Conservation (phyloP, 2,113 vertebrate genomes). For the Willisornis vidua region DNA sequence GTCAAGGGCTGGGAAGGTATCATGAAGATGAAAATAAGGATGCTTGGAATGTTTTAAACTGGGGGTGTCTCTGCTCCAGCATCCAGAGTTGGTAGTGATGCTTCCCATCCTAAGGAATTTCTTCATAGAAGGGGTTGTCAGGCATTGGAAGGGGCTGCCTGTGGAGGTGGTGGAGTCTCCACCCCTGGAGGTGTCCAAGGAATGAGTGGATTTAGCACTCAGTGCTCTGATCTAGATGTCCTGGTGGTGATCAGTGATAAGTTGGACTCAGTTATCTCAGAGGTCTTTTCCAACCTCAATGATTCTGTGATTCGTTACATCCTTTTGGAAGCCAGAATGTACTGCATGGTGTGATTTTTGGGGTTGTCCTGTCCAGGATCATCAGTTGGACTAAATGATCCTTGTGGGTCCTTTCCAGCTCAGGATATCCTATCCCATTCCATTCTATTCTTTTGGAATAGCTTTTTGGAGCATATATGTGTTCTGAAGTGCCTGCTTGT, state of each 20-base stretch:
- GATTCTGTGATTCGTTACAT: not conserved
- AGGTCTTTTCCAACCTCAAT: not conserved
- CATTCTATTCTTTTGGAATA: not conserved
- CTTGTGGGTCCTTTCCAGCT: too few relatives aligned
- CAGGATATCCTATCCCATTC: not conserved
- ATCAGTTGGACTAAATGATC: not conserved
- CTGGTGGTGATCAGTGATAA: not conserved
- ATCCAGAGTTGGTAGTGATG: not conserved
- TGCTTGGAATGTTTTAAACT: not conserved
- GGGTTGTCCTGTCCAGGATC: not conserved
- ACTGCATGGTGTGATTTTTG: not conserved
- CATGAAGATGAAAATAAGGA: not conserved
- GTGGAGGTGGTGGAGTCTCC: not conserved
- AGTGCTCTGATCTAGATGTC: not conserved
- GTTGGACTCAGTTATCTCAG: too few relatives aligned
- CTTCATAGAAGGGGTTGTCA: not conserved
- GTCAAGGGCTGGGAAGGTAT: not conserved
- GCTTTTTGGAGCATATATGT: rapidly evolving
- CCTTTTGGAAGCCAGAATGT: not conserved
- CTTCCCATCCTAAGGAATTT: not conserved
- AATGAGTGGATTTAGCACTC: not conserved
- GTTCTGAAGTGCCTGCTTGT: not conserved
- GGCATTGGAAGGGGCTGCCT: not conserved
- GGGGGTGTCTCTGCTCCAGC: not conserved
- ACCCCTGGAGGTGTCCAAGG: not conserved